These are phyloP conservation scores for Scartelaos histophorus DNA, from an alignment of 2,113 vertebrate species.

Conservation along the genomic window DNA sequence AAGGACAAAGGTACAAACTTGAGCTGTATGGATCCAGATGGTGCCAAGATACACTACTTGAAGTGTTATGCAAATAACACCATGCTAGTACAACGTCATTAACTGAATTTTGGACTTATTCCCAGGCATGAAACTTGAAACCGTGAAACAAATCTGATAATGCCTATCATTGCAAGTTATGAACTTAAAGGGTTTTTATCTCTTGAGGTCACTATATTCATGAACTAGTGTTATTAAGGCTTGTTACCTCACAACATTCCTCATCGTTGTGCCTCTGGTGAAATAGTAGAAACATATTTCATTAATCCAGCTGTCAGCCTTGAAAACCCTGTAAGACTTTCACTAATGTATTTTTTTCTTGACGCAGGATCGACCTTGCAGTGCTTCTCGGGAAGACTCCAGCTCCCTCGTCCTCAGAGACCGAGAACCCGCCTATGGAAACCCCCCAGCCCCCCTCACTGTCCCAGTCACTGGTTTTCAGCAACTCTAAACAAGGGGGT, in stretches of 20 bases:
- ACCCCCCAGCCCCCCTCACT: slow-evolving; percentile 84
- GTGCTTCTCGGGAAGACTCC: slow-evolving; percentile 96
- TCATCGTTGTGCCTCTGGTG: not conserved
- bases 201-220: too few relatives aligned
- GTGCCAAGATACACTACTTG: too few relatives aligned
- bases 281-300: not conserved
- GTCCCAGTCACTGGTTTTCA: slow-evolving; percentile 94
- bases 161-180: not conserved
- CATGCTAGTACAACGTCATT: not conserved
- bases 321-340: not conserved
- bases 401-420: slow-evolving; percentile 88
- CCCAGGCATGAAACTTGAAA: not conserved
- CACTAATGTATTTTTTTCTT: not conserved
- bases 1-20: slow-evolving; percentile 86
- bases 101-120: not conserved
- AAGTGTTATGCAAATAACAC: too few relatives aligned
- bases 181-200: too few relatives aligned
- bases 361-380: slow-evolving; percentile 90
- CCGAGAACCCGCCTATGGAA: slow-evolving; percentile 84
- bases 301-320: not conserved
- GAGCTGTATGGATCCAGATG: not conserved
- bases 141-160: not conserved
- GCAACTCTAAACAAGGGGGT: slow-evolving; percentile 92
- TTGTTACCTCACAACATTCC: not conserved
- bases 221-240: not conserved